Evolutionary conservation across 2,113 vertebrate genomes (phyloP), one percentile per base, ranked within the genome.

Genomic region (Dryoscopus gambensis): DNA sequence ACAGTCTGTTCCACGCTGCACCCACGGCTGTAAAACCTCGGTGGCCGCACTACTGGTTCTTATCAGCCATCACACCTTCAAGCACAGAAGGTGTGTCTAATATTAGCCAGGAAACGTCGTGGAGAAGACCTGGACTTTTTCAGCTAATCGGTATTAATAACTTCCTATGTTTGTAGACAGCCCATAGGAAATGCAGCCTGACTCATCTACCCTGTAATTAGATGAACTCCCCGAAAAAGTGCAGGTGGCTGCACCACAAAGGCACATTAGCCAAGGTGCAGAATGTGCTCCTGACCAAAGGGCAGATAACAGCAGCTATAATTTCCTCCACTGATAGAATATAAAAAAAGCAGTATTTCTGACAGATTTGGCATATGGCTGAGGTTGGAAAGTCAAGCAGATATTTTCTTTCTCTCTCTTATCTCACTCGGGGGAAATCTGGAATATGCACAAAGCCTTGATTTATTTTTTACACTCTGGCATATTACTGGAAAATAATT

Each of bases 141-240:
- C 91, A 96, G 69, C 74, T 94, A 88, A 87, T 96, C 37, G 0
- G 89, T 89, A 97, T 90, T 95, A 96, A 96, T 96, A 97, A 97
- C 95, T 96, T 96, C 87, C 92, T 97, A 95, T 88, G 89, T 91
- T 94, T 97, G 95, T 80, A 96, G 97, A 84, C 95, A 95, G 90
- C 90, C 70, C 70, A 50, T 90, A 97, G 91, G 94, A 98, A 98
- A 96, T 76, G 92, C 96, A 95, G 90, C 69, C 67, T 93, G 90
- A 73, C 69, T 95, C 96, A 92, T 96, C 95, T 95, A 94, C 70
- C 79, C 88, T 10, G 31, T 95, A 97, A 97, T 97, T 90, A 97
- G 89, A 90, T 69, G 57, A 94, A 93, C 65, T 87, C 92, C 85
- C 77, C 64, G 10, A 97, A 95, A 97, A 97, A 97, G 78, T 80